Evolutionary conservation across 2,888 invertebrate genomes (phyloP), one percentile per base, ranked within the genome.

Genomic region (Apantesis nais): DNA sequence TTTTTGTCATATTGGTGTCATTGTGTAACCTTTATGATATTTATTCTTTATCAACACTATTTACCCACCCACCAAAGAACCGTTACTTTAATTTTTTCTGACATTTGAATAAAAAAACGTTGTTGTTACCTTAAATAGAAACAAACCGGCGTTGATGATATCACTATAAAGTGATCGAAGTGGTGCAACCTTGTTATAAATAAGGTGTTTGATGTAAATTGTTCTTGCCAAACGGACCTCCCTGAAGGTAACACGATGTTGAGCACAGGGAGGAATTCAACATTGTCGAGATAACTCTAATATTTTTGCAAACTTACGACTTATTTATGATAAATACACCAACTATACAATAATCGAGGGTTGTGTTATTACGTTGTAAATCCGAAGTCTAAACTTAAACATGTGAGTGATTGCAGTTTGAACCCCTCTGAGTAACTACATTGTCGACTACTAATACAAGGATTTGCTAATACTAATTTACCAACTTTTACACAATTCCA

Each of bases 181-280:
- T 76, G 66, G 75, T 71, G 74, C 76, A 80, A 83, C 74, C 72
- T 70, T 76, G 78, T 71, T 69, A 44, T 29, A 55, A 75, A 70
- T 67, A 63, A 74, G 25, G 67, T 70, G 72, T 77, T 55, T 78
- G 81, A 78, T 80, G 78, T 76, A 78, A 77, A 76, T 66, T 39
- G 29, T 67, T 34, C 39, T 70, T 31, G 12, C 44, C 25, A 34
- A 19, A 9, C 29, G 25, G 67, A 71, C 71, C 71, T 85, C 90
- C 90, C 88, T 74, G 89, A 76, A 89, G 89, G 86, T 71, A 76
- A 68, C 88, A 87, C 87, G 86, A 83, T 74, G 66, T n/a, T 58
- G 60, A 11, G n/a, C 14, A 25, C 88, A 85, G 89, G 72, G 80
- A 5, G 68, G 88, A 63, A 87, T 34, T 81, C 4, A 19, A 22